Evolutionary conservation across 2,113 vertebrate species (phyloP).

Genomic region (Petroica traversi): DNA sequence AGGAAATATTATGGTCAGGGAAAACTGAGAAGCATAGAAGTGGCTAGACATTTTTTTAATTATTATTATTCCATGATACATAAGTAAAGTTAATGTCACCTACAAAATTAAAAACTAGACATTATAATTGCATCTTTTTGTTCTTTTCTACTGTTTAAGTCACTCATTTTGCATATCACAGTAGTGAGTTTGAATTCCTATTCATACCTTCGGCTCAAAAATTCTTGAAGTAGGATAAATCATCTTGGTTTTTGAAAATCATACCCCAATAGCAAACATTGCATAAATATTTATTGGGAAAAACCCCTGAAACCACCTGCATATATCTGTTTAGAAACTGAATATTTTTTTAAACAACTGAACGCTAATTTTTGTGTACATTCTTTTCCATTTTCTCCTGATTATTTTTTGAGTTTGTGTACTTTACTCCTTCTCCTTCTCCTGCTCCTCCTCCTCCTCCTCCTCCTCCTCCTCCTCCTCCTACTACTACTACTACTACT

Average conservation of each 20-base stretch:
- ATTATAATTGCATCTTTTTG: rapidly evolving
- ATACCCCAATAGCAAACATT: background rate
- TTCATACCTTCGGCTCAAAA: background rate
- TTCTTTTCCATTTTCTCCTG: background rate
- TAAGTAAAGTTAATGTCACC: background rate
- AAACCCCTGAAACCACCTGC: rapidly evolving
- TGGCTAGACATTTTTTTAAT: background rate
- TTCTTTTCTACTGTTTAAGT: background rate
- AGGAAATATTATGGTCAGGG: background rate
- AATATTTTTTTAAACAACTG: background rate
- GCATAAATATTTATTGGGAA: background rate
- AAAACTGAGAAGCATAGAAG: background rate
- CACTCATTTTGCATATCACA: background rate
- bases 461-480: too few species aligned
- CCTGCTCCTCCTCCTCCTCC: too few species aligned
- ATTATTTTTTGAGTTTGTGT: background rate
- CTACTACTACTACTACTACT: too few species aligned
- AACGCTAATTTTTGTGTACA: background rate
- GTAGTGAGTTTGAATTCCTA: background rate
- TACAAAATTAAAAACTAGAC: background rate
- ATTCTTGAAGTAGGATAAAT: background rate
- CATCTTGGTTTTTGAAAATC: background rate
- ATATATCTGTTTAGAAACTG: background rate
- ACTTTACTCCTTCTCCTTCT: too few species aligned
- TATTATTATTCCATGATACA: background rate